Evolutionary conservation across 2,113 vertebrate species (phyloP).

Genomic region (Nicator chloris): DNA sequence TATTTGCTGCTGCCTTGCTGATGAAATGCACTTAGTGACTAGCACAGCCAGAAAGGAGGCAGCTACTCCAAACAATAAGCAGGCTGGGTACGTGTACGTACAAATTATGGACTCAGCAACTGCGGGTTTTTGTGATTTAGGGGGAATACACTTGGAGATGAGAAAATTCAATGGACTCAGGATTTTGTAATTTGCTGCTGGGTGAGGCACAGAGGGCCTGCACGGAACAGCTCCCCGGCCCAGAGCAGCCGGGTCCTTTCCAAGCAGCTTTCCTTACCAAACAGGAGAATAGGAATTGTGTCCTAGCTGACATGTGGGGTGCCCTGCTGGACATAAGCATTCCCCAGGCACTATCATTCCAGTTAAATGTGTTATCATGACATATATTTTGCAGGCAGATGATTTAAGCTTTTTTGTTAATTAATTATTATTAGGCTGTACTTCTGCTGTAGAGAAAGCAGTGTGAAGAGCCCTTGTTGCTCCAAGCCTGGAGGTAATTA

Average conservation of each 20-base stretch:
- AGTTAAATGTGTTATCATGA: background rate
- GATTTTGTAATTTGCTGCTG: background rate
- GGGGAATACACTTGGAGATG: background rate
- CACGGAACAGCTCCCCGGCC: background rate
- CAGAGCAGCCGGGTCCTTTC: background rate
- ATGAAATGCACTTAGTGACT: background rate
- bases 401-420: background rate
- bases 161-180: background rate
- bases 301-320: background rate
- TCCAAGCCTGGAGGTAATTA: background rate
- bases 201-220: background rate
- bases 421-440: background rate
- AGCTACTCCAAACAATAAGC: background rate
- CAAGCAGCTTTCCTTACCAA: background rate
- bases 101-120: background rate
- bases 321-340: background rate
- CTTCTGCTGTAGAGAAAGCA: background rate
- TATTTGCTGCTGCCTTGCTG: background rate
- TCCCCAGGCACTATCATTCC: background rate
- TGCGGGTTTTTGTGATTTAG: background rate
- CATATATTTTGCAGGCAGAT: background rate
- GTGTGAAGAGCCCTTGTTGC: background rate
- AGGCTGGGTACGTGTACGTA: background rate
- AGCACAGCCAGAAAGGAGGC: background rate
- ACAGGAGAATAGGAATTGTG: background rate